Evolutionary conservation across 1,140 invertebrate genomes (phyloP).

Genomic region (Neodiprion lecontei): DNA sequence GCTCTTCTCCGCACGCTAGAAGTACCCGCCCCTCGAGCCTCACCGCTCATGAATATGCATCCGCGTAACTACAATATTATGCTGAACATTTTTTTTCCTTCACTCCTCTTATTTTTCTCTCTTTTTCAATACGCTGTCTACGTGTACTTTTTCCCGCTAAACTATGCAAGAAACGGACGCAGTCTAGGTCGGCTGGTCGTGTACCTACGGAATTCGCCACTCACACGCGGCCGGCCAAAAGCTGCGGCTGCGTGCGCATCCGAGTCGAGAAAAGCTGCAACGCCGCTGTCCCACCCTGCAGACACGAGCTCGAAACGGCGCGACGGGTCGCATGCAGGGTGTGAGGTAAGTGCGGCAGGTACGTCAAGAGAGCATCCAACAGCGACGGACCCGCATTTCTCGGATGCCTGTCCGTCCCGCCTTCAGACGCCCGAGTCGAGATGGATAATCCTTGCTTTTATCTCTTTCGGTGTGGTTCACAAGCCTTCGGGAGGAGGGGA

Average conservation of each 20-base stretch:
- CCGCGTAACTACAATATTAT: conserved; percentile 7
- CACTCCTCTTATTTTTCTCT: background rate
- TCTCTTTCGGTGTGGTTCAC: background rate
- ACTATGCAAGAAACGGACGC: background rate
- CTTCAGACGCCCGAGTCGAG: background rate
- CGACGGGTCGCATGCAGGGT: too few relatives aligned
- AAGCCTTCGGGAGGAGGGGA: too few relatives aligned
- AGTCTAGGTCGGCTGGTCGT: too few relatives aligned
- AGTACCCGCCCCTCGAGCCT: too few relatives aligned
- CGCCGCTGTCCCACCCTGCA: too few relatives aligned
- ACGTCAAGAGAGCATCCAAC: background rate
- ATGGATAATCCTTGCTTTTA: background rate
- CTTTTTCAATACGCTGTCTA: background rate
- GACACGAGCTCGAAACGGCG: too few relatives aligned
- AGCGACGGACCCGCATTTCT: background rate
- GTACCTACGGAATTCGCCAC: too few relatives aligned
- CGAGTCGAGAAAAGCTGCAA: too few relatives aligned
- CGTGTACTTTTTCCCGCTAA: background rate
- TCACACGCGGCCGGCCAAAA: too few relatives aligned
- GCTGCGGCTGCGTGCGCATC: too few relatives aligned
- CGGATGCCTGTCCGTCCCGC: background rate
- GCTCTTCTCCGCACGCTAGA: too few relatives aligned
- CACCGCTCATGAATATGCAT: background rate
- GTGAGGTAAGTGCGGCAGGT: background rate
- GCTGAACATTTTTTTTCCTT: background rate